These are phyloP conservation scores for Rhinogobio ventralis DNA, from an alignment of 2,797 vertebrate genomes.

Conservation along the genomic window DNA sequence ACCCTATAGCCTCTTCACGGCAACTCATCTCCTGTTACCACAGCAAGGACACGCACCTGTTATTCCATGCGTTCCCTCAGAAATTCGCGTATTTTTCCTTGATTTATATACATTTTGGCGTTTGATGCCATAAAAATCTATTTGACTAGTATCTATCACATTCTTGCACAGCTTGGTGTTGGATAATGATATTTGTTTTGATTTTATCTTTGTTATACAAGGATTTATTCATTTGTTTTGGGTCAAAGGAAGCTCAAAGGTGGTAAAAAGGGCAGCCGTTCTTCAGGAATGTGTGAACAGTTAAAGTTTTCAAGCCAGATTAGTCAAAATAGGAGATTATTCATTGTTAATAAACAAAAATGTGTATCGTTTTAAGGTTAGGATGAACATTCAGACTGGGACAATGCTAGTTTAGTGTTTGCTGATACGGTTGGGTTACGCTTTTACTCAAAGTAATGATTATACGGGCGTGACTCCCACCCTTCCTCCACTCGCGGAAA, in stretches of 20 bases:
- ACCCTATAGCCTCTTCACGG: background rate
- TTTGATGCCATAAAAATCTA: background rate
- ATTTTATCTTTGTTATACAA: background rate
- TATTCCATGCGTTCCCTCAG: background rate
- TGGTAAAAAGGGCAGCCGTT: background rate
- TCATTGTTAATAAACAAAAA: background rate
- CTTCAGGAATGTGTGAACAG: background rate
- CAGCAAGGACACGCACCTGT: slow-evolving; percentile 2
- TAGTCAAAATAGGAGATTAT: background rate
- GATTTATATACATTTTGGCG: background rate
- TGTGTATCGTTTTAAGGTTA: background rate
- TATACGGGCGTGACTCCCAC: slow-evolving; percentile 2
- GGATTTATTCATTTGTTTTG: background rate
- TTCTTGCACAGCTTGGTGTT: background rate
- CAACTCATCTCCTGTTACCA: slow-evolving; percentile 1
- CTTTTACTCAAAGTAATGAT: slow-evolving; percentile 58
- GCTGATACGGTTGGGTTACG: slow-evolving; percentile 43
- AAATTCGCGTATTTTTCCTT: background rate
- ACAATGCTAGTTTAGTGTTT: background rate
- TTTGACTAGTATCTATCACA: background rate
- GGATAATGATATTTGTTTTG: background rate
- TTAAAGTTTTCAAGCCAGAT: background rate
- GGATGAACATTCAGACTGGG: background rate
- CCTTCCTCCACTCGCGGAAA: slow-evolving; percentile 37
- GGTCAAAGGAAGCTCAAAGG: background rate